Evolutionary conservation across 2,797 vertebrate genomes (phyloP).

Genomic region (Sebastes umbrosus): DNA sequence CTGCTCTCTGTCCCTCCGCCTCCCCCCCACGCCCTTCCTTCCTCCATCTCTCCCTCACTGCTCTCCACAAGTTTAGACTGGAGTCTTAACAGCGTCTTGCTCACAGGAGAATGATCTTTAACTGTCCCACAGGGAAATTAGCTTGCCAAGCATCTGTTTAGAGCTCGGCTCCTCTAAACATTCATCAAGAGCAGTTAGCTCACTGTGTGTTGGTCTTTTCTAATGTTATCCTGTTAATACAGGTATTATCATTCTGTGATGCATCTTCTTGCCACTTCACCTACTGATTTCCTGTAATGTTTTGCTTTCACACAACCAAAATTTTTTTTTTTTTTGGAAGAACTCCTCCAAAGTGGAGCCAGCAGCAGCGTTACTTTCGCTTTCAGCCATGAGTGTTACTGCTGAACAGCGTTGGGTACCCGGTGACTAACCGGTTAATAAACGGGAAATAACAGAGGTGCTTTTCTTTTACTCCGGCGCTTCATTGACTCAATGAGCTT

Average conservation of each 20-base stretch:
- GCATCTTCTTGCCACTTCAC: neutral
- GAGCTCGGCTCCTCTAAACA: neutral
- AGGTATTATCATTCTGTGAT: neutral
- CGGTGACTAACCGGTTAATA: no score
- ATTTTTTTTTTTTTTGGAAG: neutral
- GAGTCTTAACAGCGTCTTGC: neutral
- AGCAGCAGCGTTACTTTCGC: no score
- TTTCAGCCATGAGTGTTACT: no score
- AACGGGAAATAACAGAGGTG: no score
- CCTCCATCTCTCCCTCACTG: conserved; percentile 13
- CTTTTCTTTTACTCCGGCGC: neutral
- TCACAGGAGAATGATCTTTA: neutral
- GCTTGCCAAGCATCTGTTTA: neutral
- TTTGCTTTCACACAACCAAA: neutral
- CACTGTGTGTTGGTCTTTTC: neutral
- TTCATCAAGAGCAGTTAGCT: neutral
- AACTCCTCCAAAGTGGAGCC: no score
- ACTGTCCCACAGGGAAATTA: neutral
- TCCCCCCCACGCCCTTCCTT: conserved; percentile 19
- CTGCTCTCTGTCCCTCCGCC: neutral
- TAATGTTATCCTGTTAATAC: neutral
- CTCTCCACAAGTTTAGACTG: neutral
- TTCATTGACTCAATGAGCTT: no score
- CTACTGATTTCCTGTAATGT: neutral
- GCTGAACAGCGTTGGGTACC: neutral